Conservation (phyloP, 2,113 vertebrate genomes). For the Sinocyclocheilus rhinocerous region DNA sequence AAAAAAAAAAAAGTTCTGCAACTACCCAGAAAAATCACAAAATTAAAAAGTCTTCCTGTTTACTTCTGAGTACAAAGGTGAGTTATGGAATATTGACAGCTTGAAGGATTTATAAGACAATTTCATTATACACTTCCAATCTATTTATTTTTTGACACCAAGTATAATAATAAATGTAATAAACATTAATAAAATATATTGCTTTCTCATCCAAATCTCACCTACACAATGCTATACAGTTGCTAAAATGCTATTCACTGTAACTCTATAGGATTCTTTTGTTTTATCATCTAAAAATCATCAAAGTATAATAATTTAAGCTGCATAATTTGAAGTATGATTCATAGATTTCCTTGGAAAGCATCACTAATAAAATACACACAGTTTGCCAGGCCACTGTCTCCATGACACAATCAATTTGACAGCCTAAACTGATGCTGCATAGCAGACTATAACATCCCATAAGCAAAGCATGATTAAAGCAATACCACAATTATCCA, state of each 20-base stretch:
- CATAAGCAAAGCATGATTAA: background rate
- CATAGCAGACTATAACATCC: background rate
- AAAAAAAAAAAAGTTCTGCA: constrained; percentile 48
- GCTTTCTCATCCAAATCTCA: background rate
- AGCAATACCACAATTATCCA: background rate
- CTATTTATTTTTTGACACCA: background rate
- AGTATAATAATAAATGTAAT: background rate
- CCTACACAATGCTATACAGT: background rate
- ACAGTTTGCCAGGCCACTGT: background rate
- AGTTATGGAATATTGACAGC: background rate
- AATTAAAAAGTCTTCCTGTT: background rate
- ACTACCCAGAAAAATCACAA: background rate
- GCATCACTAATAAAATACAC: background rate
- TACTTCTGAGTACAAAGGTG: background rate
- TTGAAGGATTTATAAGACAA: background rate
- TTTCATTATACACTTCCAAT: background rate
- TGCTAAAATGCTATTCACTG: background rate
- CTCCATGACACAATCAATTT: background rate
- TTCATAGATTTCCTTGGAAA: background rate
- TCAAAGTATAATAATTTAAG: background rate
- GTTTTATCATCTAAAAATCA: background rate
- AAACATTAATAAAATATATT: background rate
- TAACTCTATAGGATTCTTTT: background rate
- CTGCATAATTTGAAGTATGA: background rate
- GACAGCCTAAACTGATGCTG: background rate